Conservation (phyloP, 1,140 invertebrate genomes). For the Pseudomyrmex flavicornis region DNA sequence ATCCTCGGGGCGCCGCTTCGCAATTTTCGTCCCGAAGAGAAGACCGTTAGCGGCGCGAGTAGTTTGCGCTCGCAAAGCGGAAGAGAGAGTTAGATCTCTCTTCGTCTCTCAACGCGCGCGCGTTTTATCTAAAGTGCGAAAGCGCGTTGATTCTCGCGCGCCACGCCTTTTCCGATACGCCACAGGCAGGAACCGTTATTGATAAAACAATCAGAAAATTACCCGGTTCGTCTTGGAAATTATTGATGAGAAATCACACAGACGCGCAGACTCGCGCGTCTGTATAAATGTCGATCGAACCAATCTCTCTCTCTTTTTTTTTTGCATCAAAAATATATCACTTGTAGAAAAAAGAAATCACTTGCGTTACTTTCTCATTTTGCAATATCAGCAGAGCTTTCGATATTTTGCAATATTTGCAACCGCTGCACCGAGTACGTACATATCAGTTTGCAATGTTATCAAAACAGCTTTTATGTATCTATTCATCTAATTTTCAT, state of each 20-base stretch:
- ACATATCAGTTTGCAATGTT: constrained; percentile 47
- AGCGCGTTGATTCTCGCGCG: constrained; percentile 5
- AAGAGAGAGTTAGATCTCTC: background rate
- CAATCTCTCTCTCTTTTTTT: constrained; percentile 7
- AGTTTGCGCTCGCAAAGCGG: background rate
- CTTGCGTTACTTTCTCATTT: no score
- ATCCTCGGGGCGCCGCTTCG: constrained; percentile 36
- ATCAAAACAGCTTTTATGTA: no score
- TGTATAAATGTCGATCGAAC: background rate
- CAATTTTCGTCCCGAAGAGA: constrained; percentile 61
- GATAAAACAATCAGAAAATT: constrained; percentile 64
- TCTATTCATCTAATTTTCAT: constrained; percentile 33
- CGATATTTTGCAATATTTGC: constrained; percentile 29
- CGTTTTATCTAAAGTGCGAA: constrained; percentile 9
- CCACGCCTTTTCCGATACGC: constrained; percentile 47
- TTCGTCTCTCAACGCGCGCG: constrained; percentile 8
- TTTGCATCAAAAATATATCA: background rate
- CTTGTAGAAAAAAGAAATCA: background rate
- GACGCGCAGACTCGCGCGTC: no score
- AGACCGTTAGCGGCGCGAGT: constrained; percentile 62
- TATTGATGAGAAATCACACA: constrained; percentile 16
- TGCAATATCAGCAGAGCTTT: no score
- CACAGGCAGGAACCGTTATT: constrained; percentile 35
- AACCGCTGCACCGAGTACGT: constrained; percentile 1
- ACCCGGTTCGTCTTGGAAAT: constrained; percentile 26